Conservation (phyloP, 2,797 vertebrate genomes). For the Muscicapa comitata region DNA sequence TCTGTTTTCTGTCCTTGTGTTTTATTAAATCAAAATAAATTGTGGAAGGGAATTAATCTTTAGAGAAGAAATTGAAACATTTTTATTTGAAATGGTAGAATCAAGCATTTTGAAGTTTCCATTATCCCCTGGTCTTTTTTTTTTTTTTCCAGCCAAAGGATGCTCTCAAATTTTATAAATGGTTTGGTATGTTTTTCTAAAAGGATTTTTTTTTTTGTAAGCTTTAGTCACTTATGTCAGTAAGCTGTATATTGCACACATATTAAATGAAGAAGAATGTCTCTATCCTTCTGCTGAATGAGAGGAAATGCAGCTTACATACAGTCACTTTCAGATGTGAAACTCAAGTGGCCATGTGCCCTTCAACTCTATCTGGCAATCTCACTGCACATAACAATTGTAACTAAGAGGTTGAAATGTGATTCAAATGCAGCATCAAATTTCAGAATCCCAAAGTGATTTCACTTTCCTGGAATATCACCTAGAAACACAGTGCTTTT, state of each 20-base stretch:
- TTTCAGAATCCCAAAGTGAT: not conserved
- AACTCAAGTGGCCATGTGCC: not conserved
- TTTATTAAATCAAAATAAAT: not conserved
- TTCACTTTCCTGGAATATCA: not conserved
- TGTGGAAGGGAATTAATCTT: not conserved
- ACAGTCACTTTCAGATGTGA: not conserved
- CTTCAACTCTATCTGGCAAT: not conserved
- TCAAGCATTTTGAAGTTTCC: not conserved
- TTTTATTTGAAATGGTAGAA: not conserved
- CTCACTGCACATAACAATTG: not conserved
- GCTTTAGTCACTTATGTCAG: not conserved
- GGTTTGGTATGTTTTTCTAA: not conserved
- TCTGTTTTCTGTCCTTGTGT: not conserved
- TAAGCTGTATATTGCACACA: not conserved
- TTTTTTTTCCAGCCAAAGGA: not conserved
- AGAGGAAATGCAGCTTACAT: not conserved
- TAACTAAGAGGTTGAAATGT: not conserved
- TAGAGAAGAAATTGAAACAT: not conserved
- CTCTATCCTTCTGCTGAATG: not conserved
- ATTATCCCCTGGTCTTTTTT: fast-evolving
- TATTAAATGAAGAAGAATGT: not conserved
- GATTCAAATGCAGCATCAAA: not conserved
- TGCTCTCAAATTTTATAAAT: not conserved
- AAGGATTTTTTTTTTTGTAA: not conserved
- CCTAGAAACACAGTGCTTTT: not conserved